Percentiles rank a stretch among this genome's conserved stretches.
Evolutionary conservation across 37 sponge, comb jelly and placozoan species (phyloP).

Genomic region (Beroe ovata): DNA sequence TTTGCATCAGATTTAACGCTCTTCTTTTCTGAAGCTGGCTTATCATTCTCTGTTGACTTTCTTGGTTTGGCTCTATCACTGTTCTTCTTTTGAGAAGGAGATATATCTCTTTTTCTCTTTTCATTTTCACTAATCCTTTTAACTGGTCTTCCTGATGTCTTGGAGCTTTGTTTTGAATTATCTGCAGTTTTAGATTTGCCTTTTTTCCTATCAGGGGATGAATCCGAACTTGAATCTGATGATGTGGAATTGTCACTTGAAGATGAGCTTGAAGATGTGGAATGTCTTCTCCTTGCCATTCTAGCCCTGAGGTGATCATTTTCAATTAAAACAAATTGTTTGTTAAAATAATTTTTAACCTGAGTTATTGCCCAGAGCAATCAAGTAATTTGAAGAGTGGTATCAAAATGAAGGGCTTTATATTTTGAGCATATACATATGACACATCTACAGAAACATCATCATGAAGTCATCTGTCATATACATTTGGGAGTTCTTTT

Average conservation of each 20-base stretch:
- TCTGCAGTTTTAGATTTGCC: background rate
- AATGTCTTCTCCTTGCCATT: constrained; percentile 10
- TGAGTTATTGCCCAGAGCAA: too few relatives aligned
- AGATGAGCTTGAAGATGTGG: background rate
- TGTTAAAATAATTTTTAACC: too few relatives aligned
- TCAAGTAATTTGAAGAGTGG: too few relatives aligned
- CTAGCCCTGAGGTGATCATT: too few relatives aligned
- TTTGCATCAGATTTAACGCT: background rate
- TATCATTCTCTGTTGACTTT: background rate
- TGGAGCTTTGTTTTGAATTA: background rate
- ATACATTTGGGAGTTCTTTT: too few relatives aligned
- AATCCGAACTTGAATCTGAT: constrained; percentile 1
- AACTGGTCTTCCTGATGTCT: background rate
- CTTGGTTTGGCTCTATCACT: background rate
- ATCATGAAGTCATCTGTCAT: too few relatives aligned
- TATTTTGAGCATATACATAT: too few relatives aligned
- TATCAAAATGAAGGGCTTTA: too few relatives aligned
- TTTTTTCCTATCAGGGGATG: background rate
- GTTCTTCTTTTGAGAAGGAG: background rate
- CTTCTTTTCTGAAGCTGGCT: background rate
- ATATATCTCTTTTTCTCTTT: constrained; percentile 2
- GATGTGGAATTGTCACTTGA: background rate
- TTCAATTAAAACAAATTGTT: too few relatives aligned
- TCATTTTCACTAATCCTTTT: background rate
- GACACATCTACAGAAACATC: too few relatives aligned